Percentiles rank a stretch among this genome's conserved stretches.
phyloP scores from a whole-genome alignment of 2,888 invertebrate species.

The Acronicta aceris region DNA sequence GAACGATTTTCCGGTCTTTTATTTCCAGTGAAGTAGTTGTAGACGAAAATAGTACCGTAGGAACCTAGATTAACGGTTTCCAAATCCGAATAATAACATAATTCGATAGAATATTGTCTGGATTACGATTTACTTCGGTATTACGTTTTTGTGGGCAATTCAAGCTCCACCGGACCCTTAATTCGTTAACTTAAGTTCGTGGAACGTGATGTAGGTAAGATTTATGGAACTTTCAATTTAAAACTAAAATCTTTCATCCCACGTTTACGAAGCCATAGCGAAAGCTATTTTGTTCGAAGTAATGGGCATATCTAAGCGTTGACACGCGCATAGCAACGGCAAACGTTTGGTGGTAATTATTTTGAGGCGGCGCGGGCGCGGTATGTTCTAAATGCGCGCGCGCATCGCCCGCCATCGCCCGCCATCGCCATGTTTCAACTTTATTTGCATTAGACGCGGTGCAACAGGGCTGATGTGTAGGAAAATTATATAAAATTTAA shows the following conservation, averaged over 20 bases:
- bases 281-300: slow-evolving; percentile 36
- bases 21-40: too few species aligned
- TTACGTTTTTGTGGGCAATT: too few species aligned
- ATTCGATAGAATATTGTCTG: too few species aligned
- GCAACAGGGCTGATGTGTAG: slow-evolving; percentile 56
- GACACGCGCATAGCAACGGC: slow-evolving; percentile 53
- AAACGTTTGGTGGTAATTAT: slow-evolving; percentile 49
- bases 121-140: too few species aligned
- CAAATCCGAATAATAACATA: too few species aligned
- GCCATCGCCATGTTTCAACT: slow-evolving; percentile 46
- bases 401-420: slow-evolving; percentile 50
- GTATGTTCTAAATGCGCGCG: slow-evolving; percentile 56
- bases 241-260: neutral
- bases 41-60: too few species aligned
- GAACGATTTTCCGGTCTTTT: too few species aligned
- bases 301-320: slow-evolving; percentile 44
- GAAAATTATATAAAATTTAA: neutral
- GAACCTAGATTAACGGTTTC: too few species aligned
- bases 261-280: slow-evolving; percentile 9
- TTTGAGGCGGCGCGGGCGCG: slow-evolving; percentile 52
- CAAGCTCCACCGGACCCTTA: too few species aligned
- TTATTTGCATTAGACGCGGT: slow-evolving; percentile 59
- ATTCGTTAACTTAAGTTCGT: too few species aligned
- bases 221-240: neutral
- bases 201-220: too few species aligned